A percentile compares a stretch with the other conserved stretches of the same genome.
phyloP scores from a whole-genome alignment of 2,888 invertebrate species.

The Aethes cnicana region DNA sequence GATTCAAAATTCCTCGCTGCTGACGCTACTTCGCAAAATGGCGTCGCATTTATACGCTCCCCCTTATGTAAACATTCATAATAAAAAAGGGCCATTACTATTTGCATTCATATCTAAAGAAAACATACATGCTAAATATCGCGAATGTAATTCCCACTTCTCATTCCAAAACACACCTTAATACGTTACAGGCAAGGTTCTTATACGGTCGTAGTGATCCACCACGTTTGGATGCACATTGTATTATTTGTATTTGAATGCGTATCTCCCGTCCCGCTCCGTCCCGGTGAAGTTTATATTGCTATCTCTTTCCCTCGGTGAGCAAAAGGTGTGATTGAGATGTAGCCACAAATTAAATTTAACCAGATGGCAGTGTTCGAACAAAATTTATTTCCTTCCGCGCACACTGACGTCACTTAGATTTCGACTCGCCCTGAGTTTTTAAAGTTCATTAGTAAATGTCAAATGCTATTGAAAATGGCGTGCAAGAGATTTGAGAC shows the following conservation, averaged over 20 bases:
- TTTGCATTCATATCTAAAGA: conserved; percentile 82
- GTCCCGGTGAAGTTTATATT: conserved; percentile 18
- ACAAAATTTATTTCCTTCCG: too few relatives aligned
- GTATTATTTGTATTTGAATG: conserved; percentile 62
- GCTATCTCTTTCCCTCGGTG: conserved; percentile 55
- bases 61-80: conserved; percentile 80
- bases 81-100: conserved; percentile 82
- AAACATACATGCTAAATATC: conserved; percentile 81
- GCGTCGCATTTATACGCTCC: conserved; percentile 65
- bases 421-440: too few relatives aligned
- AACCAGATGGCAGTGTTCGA: too few relatives aligned
- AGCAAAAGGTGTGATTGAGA: conserved; percentile 81
- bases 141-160: conserved; percentile 51
- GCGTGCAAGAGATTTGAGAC: too few relatives aligned
- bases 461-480: too few relatives aligned
- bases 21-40: conserved; percentile 74
- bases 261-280: conserved; percentile 52
- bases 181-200: background rate
- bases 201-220: conserved; percentile 18
- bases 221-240: conserved; percentile 61
- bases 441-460: too few relatives aligned
- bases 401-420: too few relatives aligned
- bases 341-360: too few relatives aligned
- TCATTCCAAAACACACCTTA: conserved; percentile 41
- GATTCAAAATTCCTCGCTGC: conserved; percentile 54